Evolutionary conservation across 2,797 vertebrate genomes (phyloP).

Genomic region (Muscicapa striata): DNA sequence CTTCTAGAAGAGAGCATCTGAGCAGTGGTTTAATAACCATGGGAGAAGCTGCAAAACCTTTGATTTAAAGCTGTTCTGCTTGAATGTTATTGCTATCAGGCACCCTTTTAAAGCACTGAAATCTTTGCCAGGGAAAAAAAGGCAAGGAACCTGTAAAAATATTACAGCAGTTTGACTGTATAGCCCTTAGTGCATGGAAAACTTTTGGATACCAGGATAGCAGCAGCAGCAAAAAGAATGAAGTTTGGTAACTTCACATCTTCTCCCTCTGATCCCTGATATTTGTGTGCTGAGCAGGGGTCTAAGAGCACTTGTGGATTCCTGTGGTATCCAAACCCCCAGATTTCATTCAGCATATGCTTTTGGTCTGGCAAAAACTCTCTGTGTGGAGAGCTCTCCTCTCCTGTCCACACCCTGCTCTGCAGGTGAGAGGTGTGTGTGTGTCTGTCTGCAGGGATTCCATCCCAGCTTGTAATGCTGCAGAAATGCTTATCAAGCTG

Average conservation of each 20-base stretch:
- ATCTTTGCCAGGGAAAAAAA: background rate
- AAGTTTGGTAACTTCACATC: background rate
- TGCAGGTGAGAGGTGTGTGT: background rate
- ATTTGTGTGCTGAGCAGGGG: background rate
- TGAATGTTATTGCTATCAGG: background rate
- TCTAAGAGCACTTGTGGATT: background rate
- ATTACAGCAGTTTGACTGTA: background rate
- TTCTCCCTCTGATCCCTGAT: background rate
- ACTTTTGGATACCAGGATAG: background rate
- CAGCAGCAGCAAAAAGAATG: background rate
- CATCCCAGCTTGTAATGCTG: background rate
- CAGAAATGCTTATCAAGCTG: slow-evolving; percentile 8
- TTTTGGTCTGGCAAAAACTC: background rate
- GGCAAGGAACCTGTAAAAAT: background rate
- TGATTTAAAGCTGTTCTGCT: background rate
- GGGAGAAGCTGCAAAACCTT: background rate
- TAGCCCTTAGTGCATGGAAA: background rate
- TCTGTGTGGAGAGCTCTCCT: background rate
- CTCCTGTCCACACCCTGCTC: background rate
- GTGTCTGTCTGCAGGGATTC: background rate
- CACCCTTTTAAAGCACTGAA: background rate
- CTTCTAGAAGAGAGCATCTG: background rate
- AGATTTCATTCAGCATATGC: background rate
- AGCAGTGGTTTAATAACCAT: background rate
- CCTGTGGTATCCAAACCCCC: accelerated